phyloP scores from a whole-genome alignment of 53 echinoderm and acorn worm species.

The Pentamera pediparva region DNA sequence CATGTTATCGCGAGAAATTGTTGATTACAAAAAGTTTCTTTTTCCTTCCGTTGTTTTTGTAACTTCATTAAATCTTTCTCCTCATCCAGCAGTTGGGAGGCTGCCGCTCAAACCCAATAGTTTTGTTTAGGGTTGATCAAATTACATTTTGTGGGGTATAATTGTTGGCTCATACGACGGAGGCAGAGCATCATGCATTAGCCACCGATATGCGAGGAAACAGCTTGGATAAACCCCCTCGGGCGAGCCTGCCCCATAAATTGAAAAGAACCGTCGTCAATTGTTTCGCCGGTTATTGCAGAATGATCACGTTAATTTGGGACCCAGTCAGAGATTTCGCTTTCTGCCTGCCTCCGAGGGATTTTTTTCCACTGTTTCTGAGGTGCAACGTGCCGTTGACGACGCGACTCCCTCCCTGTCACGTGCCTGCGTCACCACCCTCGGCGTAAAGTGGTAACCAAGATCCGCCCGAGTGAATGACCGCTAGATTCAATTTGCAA shows the following conservation, averaged over 20 bases:
- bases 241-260: conserved; percentile 31
- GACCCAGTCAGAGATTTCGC: conserved; percentile 34
- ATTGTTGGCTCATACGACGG: no score
- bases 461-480: conserved; percentile 38
- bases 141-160: conserved; percentile 27
- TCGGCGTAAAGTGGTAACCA: conserved; percentile 28
- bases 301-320: conserved; percentile 37
- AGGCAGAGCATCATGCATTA: conserved; percentile 31
- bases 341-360: conserved; percentile 32
- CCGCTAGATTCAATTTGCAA: conserved; percentile 39
- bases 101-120: conserved; percentile 28
- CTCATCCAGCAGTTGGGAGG: not conserved
- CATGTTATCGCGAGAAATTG: no score
- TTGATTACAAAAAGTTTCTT: no score
- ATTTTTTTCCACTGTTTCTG: conserved; percentile 7
- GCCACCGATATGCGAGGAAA: conserved; percentile 26
- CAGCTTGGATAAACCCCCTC: conserved; percentile 34
- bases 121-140: conserved; percentile 30
- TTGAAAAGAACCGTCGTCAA: conserved; percentile 37
- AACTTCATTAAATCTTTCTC: no score
- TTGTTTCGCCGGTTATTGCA: conserved; percentile 38
- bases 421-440: conserved; percentile 29
- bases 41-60: no score
- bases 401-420: no score
- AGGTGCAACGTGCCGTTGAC: no score